These are phyloP conservation scores for Holotrichia oblita DNA, from an alignment of 1,140 invertebrate genomes.

Conservation along the genomic window DNA sequence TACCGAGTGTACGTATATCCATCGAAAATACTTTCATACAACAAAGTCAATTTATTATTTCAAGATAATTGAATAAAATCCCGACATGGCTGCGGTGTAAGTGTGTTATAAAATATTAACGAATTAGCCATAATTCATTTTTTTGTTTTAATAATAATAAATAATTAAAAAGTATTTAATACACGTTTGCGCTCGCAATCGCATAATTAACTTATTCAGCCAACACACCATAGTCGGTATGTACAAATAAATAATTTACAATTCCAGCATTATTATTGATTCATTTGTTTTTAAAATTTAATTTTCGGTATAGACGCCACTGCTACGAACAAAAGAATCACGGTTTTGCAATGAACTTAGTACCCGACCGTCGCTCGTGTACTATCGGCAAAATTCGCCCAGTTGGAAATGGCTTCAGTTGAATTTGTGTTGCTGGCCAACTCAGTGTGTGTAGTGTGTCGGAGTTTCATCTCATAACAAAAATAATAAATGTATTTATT, in stretches of 20 bases:
- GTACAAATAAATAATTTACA: conserved; percentile 5
- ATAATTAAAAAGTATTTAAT: background rate
- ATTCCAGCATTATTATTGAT: conserved; percentile 5
- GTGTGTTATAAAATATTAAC: background rate
- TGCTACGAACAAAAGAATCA: conserved; percentile 38
- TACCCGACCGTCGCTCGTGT: conserved; percentile 8
- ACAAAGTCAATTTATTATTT: too few relatives aligned
- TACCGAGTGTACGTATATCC: too few relatives aligned
- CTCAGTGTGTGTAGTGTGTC: conserved; percentile 21
- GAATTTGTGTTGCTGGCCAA: conserved; percentile 37
- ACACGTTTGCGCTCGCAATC: background rate
- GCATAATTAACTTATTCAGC: background rate
- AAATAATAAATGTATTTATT: conserved; percentile 35
- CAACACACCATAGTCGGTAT: background rate
- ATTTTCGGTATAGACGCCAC: conserved; percentile 20
- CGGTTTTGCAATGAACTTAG: conserved; percentile 11
- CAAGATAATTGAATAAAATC: background rate
- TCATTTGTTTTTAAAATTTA: conserved; percentile 14
- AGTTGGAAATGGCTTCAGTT: conserved; percentile 36
- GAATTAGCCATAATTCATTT: background rate
- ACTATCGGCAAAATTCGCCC: conserved; percentile 26
- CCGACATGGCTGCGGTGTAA: background rate
- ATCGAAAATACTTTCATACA: too few relatives aligned
- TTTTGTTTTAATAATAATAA: background rate
- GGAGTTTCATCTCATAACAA: conserved; percentile 24